These are phyloP conservation scores for Phymatocera aterrima DNA, from an alignment of 2,888 invertebrate genomes.

Conservation along the genomic window DNA sequence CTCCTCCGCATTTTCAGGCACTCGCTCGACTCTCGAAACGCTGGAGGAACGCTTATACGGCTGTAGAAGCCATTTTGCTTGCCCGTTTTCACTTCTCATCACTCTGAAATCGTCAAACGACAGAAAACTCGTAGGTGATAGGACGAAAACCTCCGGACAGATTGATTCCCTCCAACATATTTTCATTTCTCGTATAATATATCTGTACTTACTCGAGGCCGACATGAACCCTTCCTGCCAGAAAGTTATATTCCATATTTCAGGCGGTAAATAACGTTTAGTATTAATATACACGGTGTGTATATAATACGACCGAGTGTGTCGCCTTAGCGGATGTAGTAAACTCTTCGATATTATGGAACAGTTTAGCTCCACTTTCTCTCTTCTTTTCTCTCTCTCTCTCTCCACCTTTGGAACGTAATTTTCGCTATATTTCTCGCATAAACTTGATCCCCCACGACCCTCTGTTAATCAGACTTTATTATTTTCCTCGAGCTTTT, in stretches of 20 bases:
- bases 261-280: conserved; percentile 57
- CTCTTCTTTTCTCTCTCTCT: neutral
- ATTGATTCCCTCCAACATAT: too few relatives aligned
- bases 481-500: conserved; percentile 34
- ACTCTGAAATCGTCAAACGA: neutral
- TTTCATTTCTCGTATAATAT: too few relatives aligned
- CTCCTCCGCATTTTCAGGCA: neutral
- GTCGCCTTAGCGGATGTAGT: conserved; percentile 50
- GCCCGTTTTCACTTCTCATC: neutral
- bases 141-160: too few relatives aligned
- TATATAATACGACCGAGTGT: conserved; percentile 20
- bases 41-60: conserved; percentile 12
- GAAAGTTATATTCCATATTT: conserved; percentile 55
- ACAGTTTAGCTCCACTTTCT: conserved; percentile 41
- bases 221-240: conserved; percentile 55
- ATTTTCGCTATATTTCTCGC: conserved; percentile 13
- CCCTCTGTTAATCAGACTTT: conserved; percentile 57
- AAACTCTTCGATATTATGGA: conserved; percentile 52
- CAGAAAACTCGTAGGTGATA: neutral
- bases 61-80: conserved; percentile 26
- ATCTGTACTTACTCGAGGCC: too few relatives aligned
- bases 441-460: conserved; percentile 52
- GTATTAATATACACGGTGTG: conserved; percentile 54
- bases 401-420: neutral
- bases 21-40: neutral